Conservation (phyloP, 2,797 vertebrate genomes). For the Poecilia velifera region DNA sequence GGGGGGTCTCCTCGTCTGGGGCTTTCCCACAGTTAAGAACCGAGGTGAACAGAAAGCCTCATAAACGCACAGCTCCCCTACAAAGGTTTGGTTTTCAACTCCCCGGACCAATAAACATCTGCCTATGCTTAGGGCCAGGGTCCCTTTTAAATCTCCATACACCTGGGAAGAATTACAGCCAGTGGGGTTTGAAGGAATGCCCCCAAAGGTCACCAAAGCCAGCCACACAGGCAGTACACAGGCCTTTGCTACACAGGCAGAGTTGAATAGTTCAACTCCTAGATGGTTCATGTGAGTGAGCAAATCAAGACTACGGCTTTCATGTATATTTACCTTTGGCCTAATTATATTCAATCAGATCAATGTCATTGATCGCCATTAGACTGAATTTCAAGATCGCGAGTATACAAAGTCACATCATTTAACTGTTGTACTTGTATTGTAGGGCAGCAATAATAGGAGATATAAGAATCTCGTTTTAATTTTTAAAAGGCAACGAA, state of each 20-base stretch:
- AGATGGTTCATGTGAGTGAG: conserved; percentile 53
- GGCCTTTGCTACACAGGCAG: conserved; percentile 64
- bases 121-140: conserved; percentile 70
- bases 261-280: conserved; percentile 73
- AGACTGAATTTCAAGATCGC: conserved; percentile 16
- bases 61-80: conserved; percentile 75
- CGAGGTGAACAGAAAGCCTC: conserved; percentile 72
- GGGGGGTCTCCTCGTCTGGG: conserved; percentile 53
- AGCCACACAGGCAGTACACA: conserved; percentile 48
- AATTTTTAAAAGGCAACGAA: background rate
- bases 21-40: conserved; percentile 71
- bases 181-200: conserved; percentile 77
- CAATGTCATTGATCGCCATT: conserved; percentile 21
- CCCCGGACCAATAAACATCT: conserved; percentile 72
- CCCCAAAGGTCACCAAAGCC: conserved; percentile 62
- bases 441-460: background rate
- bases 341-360: conserved; percentile 19
- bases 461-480: background rate
- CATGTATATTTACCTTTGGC: conserved; percentile 38
- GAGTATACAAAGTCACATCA: conserved; percentile 24
- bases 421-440: background rate
- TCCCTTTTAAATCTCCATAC: conserved; percentile 64
- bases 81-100: conserved; percentile 72
- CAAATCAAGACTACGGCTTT: conserved; percentile 42
- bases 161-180: conserved; percentile 80